A percentile compares a stretch with the other conserved stretches of the same genome.
Evolutionary conservation across 2,888 invertebrate genomes (phyloP).

Genomic region (Pegoplata infirma): DNA sequence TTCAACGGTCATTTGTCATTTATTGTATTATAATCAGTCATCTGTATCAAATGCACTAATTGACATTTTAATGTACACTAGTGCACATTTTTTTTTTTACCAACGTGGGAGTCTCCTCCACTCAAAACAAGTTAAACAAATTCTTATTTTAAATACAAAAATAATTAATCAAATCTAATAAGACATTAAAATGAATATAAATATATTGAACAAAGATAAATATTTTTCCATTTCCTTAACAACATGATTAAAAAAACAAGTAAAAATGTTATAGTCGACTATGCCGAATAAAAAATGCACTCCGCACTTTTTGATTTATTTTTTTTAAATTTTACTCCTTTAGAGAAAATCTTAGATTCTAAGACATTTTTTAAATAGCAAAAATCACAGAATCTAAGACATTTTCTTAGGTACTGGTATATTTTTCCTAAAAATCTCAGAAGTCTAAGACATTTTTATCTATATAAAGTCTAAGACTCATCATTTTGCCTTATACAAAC

Average conservation of each 20-base stretch:
- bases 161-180: constrained; percentile 9
- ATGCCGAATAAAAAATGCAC: no score
- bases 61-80: constrained; percentile 1
- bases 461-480: no score
- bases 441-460: no score
- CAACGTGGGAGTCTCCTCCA: constrained; percentile 12
- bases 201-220: background rate
- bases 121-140: background rate
- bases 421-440: no score
- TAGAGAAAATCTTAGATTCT: no score
- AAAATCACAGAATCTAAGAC: no score
- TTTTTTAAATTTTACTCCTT: no score
- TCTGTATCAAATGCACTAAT: constrained; percentile 12
- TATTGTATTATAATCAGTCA: background rate
- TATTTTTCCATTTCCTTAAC: background rate
- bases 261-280: no score
- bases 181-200: background rate
- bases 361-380: no score
- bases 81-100: background rate
- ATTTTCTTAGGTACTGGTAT: no score
- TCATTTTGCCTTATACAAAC: no score
- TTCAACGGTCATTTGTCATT: background rate
- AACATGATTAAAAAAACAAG: background rate
- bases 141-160: constrained; percentile 3
- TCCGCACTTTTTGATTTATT: no score